Evolutionary conservation across 2,797 vertebrate genomes (phyloP).

Genomic region (Pterois miles): DNA sequence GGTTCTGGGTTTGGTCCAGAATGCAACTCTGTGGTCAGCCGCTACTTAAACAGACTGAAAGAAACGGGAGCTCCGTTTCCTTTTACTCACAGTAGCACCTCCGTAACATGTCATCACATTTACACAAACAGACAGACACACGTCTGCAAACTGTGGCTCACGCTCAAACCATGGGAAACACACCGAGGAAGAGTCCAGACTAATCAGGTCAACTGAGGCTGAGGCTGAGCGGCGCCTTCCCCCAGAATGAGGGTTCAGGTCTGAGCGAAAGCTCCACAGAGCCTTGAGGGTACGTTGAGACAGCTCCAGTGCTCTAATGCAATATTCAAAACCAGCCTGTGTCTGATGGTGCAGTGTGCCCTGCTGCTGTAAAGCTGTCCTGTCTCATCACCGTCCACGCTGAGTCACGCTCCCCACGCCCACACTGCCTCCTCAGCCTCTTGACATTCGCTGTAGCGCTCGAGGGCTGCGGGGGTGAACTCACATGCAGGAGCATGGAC

Average conservation of each 20-base stretch:
- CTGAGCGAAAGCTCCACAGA: constrained; percentile 24
- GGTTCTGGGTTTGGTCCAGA: constrained; percentile 73
- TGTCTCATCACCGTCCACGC: constrained; percentile 65
- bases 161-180: constrained; percentile 1
- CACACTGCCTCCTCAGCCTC: constrained; percentile 35
- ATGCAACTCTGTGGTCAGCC: constrained; percentile 67
- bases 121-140: constrained; percentile 38
- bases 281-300: constrained; percentile 26
- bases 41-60: constrained; percentile 47
- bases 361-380: constrained; percentile 67
- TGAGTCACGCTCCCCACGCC: constrained; percentile 70
- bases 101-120: constrained; percentile 60
- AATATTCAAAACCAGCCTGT: constrained; percentile 73
- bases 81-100: constrained; percentile 60
- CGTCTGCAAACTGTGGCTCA: constrained; percentile 39
- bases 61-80: constrained; percentile 59
- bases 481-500: constrained; percentile 40
- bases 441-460: constrained; percentile 57
- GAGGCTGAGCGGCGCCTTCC: constrained; percentile 3
- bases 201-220: constrained; percentile 16
- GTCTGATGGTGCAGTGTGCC: constrained; percentile 55
- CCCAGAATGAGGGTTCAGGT: constrained; percentile 7
- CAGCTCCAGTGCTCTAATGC: constrained; percentile 61
- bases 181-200: neutral
- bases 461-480: constrained; percentile 46